Base-by-base conservation (phyloP, 2,113 vertebrate genomes). In the Rhinichthys klamathensis region DNA sequence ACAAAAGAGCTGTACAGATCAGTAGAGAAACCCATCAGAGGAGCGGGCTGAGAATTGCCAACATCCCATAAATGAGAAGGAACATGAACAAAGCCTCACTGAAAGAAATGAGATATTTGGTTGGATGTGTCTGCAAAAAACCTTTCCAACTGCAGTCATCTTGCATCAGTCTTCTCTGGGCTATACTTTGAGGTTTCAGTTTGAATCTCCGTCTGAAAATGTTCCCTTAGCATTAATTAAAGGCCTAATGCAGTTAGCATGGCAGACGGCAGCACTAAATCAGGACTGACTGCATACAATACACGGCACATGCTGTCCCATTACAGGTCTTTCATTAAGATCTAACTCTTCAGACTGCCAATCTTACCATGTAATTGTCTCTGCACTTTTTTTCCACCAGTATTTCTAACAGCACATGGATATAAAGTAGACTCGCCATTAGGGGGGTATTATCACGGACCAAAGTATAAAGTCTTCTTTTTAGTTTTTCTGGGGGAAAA, bases 131-230 rank as follows among this genome's bases (percentile, higher is more conserved):
- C 60, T 46, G 9, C 58, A n/a, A 54, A 35, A 38, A 38, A 16
- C 27, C 83, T 76, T 60, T 7, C 38, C 56, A 49, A 54, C 27
- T 46, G 7, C 46, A 73, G 44, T 78, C 44, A 51, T 65, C 58
- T 80, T 67, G 30, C 73, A 60, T 63, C 72, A 76, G 72, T 21
- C 21, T 6, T 84, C 56, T 60, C 23, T 60, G 25, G 25, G 60
- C n/a, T 67, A 41, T 54, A 32, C 74, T 78, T 67, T 84, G 44
- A 84, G 58, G 13, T 67, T 84, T 77, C 41, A 51, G 83, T 49
- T n/a, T 67, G 27, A 27, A 80, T 46, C 25, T 46, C 58, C 9
- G 13, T 63, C 7, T 21, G 38, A 65, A 80, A 41, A 61, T 80
- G 58, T 80, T 61, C 77, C 77, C 8, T 63, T 27, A 80, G 35